phyloP scores from a whole-genome alignment of 2,113 vertebrate species.

The Corythornis madagascariensis region DNA sequence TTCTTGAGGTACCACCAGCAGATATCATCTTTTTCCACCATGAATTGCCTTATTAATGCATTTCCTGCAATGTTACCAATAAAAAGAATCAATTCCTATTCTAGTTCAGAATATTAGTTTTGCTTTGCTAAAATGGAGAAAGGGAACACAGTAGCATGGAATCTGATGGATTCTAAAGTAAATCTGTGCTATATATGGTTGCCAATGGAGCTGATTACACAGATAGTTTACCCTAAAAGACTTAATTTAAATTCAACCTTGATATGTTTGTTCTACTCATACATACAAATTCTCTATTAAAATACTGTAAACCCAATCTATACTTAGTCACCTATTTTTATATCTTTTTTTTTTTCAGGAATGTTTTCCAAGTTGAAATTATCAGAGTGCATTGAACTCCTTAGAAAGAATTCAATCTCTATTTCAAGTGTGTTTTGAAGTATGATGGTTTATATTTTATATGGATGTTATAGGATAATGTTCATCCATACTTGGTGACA shows the following conservation, averaged over 20 bases:
- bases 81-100: neutral
- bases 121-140: neutral
- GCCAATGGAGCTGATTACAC: neutral
- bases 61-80: neutral
- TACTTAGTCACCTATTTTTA: neutral
- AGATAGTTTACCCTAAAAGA: neutral
- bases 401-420: neutral
- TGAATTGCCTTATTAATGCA: neutral
- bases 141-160: neutral
- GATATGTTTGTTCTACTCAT: neutral
- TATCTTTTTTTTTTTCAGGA: neutral
- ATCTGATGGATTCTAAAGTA: neutral
- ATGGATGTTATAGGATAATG: neutral
- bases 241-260: slow-evolving; percentile 34
- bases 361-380: neutral
- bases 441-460: neutral
- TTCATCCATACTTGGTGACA: neutral
- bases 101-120: neutral
- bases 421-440: neutral
- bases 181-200: neutral
- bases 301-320: neutral
- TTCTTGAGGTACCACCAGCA: neutral
- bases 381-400: neutral
- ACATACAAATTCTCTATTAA: slow-evolving; percentile 13
- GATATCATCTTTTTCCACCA: neutral